Evolutionary conservation across 2,797 vertebrate genomes (phyloP).

Genomic region (Mareca strepera): DNA sequence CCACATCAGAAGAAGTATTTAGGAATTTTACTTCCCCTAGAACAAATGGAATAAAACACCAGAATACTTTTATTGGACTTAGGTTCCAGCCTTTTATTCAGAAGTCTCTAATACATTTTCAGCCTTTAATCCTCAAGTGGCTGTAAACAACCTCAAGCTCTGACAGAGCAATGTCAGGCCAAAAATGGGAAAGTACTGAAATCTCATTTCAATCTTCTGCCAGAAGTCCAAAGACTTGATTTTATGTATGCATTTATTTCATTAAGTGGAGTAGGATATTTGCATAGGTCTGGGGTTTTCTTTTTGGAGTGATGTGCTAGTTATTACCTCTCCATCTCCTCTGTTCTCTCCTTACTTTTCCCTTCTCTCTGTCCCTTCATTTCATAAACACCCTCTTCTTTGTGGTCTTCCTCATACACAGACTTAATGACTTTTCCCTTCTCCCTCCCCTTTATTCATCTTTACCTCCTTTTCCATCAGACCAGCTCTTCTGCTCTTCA

Average conservation of each 20-base stretch:
- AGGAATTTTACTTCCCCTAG: background rate
- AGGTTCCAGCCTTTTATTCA: constrained; percentile 19
- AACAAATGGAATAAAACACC: background rate
- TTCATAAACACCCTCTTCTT: background rate
- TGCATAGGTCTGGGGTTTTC: background rate
- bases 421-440: background rate
- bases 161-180: background rate
- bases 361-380: background rate
- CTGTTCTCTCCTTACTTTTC: background rate
- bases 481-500: background rate
- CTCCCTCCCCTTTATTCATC: background rate
- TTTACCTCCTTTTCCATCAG: background rate
- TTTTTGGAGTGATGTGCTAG: background rate
- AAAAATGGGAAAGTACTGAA: background rate
- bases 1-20: background rate
- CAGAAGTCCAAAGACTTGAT: background rate
- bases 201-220: background rate
- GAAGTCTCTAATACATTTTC: background rate
- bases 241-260: background rate
- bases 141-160: background rate
- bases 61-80: background rate
- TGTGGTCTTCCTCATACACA: background rate
- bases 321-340: background rate
- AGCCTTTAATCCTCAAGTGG: background rate
- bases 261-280: background rate